A percentile compares a stretch with the other conserved stretches of the same genome.
These are phyloP conservation scores for Cacoxenus indagator DNA, from an alignment of 2,888 invertebrate species.

Conservation along the genomic window DNA sequence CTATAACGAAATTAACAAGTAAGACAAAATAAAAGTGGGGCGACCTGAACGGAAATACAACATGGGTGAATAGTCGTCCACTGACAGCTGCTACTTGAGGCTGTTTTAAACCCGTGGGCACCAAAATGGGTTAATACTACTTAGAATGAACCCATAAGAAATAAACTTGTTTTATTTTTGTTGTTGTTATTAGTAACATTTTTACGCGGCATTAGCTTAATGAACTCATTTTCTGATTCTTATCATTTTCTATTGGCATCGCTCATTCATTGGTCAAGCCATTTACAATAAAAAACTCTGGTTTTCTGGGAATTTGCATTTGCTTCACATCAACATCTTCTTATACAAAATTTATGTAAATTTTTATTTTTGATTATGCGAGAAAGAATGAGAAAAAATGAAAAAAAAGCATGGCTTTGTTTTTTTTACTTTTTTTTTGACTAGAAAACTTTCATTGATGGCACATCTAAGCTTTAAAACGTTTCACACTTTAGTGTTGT, in stretches of 20 bases:
- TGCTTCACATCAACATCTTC: neutral
- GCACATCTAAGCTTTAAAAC: neutral
- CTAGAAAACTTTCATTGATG: slow-evolving; percentile 17
- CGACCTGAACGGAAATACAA: slow-evolving; percentile 2
- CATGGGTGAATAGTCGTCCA: neutral
- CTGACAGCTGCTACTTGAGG: too few relatives aligned
- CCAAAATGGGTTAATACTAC: too few relatives aligned
- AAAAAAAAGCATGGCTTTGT: neutral
- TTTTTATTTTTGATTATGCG: neutral
- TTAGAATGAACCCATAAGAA: too few relatives aligned
- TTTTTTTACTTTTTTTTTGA: neutral
- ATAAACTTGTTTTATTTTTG: too few relatives aligned
- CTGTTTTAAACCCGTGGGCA: too few relatives aligned
- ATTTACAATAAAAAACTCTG: neutral
- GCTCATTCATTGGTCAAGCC: neutral
- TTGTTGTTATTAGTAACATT: too few relatives aligned
- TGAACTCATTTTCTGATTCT: neutral
- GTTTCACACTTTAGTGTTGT: neutral
- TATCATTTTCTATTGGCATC: neutral
- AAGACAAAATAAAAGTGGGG: neutral
- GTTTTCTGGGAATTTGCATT: neutral
- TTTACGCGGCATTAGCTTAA: too few relatives aligned
- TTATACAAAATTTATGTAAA: slow-evolving; percentile 12
- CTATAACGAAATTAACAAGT: neutral
- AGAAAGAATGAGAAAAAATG: neutral